Base-by-base conservation (phyloP, 2,888 invertebrate genomes). In the Drosophila pseudotalamancana region DNA sequence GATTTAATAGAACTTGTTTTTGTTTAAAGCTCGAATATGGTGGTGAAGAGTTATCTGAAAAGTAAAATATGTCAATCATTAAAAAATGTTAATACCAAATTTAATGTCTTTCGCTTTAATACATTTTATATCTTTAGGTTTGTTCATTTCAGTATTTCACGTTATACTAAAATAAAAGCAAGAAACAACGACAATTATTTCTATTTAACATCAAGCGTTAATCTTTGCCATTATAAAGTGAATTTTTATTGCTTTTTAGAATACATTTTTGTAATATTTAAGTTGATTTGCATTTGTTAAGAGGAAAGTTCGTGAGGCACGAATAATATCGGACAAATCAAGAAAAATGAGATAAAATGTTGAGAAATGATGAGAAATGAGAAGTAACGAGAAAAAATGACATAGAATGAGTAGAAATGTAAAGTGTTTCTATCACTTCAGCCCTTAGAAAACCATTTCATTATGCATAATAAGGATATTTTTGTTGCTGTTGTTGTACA, bases 381-480 rank as follows among this genome's bases (percentile, higher is more conserved):
- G 25, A 6, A 2, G 25, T 8, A 25, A 25, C 29, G 19, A 43
- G 43, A 29, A 16, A 43, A 40, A n/a, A n/a, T n/a, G n/a, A n/a
- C n/a, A n/a, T n/a, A n/a, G n/a, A n/a, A n/a, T n/a, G 32, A 5
- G 40, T 25, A 31, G 32, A 63, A 63, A 63, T 65, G 56, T 61
- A 65, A 61, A 70, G 71, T 72, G 69, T 55, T 43, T 62, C 59
- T 55, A 63, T 55, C 74, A 73, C 57, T 69, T 68, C 29, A 63
- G 64, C 32, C 57, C 64, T 50, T 64, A 65, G 64, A 68, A 71
- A 69, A 50, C 60, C 69, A 68, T 85, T 80, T 78, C 64, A 80
- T 85, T 85, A 78, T 79, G 83, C 82, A 81, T 78, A 82, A 69
- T 70, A 55, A 66, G 70, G 46, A 60, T 31, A 73, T 45, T 68